These are phyloP conservation scores for Ectemnius cavifrons DNA, from an alignment of 2,888 invertebrate species.

Conservation along the genomic window DNA sequence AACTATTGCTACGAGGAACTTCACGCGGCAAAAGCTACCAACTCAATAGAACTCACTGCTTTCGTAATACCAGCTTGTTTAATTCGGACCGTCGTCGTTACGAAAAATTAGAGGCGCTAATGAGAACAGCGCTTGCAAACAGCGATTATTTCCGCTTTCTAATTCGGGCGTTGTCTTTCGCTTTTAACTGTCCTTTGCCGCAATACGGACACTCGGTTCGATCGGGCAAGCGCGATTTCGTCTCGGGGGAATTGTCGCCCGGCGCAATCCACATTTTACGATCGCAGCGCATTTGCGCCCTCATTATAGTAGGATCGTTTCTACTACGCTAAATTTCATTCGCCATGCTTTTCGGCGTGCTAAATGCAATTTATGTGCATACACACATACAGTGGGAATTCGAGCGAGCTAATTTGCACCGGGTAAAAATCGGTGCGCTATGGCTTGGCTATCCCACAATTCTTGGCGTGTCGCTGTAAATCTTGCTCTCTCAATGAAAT, in stretches of 20 bases:
- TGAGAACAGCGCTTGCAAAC: slow-evolving; percentile 6
- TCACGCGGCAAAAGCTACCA: slow-evolving; percentile 10
- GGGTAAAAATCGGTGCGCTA: slow-evolving; percentile 5
- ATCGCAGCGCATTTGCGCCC: no score
- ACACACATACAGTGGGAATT: not conserved
- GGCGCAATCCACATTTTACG: no score
- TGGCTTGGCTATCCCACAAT: slow-evolving; percentile 4
- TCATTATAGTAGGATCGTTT: no score
- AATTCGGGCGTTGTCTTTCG: slow-evolving; percentile 15
- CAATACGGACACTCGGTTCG: not conserved
- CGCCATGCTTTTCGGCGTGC: no score
- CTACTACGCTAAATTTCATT: no score
- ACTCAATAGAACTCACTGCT: slow-evolving; percentile 7
- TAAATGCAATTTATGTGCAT: no score
- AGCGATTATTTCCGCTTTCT: slow-evolving; percentile 40
- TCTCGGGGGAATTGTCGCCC: no score
- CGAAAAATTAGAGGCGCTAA: slow-evolving; percentile 26
- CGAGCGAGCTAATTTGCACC: not conserved
- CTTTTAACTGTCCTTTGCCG: not conserved
- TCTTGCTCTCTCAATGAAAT: slow-evolving; percentile 1
- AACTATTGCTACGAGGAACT: slow-evolving; percentile 18
- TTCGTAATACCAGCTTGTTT: slow-evolving; percentile 29
- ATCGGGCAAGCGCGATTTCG: no score
- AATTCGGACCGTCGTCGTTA: slow-evolving; percentile 7
- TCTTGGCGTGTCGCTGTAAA: not conserved